Percentiles rank a stretch among this genome's conserved stretches.
Conservation (phyloP, 1,140 invertebrate species). For the Dendrolimus kikuchii region DNA sequence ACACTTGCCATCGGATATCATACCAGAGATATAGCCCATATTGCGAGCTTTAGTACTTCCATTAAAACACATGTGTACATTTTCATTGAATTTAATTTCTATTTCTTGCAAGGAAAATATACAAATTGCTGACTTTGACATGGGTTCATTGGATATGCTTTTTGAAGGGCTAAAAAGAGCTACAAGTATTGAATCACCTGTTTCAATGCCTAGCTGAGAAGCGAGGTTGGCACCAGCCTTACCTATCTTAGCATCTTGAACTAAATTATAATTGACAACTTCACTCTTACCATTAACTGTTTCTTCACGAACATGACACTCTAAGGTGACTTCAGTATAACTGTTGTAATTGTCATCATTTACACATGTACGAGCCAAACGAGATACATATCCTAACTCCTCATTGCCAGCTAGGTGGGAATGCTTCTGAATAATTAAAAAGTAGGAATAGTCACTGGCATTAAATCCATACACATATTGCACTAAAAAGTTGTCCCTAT, state of each 20-base stretch:
- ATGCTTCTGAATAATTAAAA: conserved; percentile 94
- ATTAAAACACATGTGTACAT: conserved; percentile 98
- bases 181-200: conserved; percentile 85
- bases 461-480: conserved; percentile 97
- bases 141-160: conserved; percentile 85
- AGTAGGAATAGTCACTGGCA: conserved; percentile 94
- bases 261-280: conserved; percentile 85
- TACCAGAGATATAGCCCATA: conserved; percentile 94
- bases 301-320: conserved; percentile 78
- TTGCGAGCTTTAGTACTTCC: conserved; percentile 92
- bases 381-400: conserved; percentile 90
- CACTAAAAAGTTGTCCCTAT: conserved; percentile 94
- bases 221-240: conserved; percentile 87
- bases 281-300: conserved; percentile 66
- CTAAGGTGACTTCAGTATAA: conserved; percentile 95
- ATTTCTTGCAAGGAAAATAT: conserved; percentile 90
- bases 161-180: conserved; percentile 88
- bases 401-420: conserved; percentile 90
- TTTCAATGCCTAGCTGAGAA: conserved; percentile 82
- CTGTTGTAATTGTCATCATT: conserved; percentile 95
- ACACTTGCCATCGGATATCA: conserved; percentile 91
- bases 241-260: conserved; percentile 92
- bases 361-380: conserved; percentile 93
- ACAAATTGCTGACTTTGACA: conserved; percentile 87
- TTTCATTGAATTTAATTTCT: conserved; percentile 94